Evolutionary conservation across 2,113 vertebrate genomes (phyloP).

Genomic region (Aepyceros melampus): DNA sequence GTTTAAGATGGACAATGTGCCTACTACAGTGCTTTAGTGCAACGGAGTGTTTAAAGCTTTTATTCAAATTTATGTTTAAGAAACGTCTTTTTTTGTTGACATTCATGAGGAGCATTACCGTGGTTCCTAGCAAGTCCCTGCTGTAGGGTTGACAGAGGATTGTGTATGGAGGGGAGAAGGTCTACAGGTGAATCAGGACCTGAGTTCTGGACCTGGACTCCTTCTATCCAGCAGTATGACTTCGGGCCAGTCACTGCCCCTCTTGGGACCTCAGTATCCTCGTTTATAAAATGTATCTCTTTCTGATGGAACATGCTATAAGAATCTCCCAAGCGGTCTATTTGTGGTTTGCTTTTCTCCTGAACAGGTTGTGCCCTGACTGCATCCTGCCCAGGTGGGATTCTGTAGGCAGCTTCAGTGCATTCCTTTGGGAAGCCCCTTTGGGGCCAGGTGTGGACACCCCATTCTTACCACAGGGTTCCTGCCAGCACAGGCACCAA

Average conservation of each 20-base stretch:
- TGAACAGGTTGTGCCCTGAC: neutral
- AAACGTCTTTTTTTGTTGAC: neutral
- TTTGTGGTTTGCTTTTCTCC: neutral
- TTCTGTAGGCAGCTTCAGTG: neutral
- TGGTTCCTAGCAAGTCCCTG: no score
- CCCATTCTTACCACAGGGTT: fast-evolving
- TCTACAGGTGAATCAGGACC: neutral
- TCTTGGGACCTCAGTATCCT: neutral
- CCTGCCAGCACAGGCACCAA: no score
- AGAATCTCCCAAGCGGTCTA: neutral
- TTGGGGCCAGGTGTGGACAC: neutral
- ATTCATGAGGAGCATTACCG: neutral
- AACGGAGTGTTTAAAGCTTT: neutral
- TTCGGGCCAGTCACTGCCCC: neutral
- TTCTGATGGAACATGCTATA: neutral
- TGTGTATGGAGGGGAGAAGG: neutral
- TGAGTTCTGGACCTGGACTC: neutral
- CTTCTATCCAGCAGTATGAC: neutral
- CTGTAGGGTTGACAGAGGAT: neutral
- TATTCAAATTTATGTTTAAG: neutral
- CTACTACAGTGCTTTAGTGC: neutral
- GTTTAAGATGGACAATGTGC: neutral
- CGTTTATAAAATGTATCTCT: neutral
- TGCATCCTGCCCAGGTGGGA: neutral
- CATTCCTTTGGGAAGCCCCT: neutral